phyloP scores from a whole-genome alignment of 2,888 invertebrate species.

The Apamea epomidion region DNA sequence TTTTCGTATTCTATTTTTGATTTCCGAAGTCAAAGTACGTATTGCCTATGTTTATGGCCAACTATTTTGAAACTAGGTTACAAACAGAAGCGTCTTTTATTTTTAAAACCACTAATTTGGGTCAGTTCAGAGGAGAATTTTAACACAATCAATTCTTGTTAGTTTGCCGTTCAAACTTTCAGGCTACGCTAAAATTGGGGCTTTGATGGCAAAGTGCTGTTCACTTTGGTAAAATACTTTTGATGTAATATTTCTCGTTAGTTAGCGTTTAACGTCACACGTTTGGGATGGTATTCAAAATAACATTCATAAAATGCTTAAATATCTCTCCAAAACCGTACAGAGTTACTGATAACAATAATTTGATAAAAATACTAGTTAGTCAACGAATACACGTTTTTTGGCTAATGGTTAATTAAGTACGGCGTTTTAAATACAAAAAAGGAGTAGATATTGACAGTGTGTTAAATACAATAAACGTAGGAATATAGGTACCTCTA shows the following conservation, averaged over 20 bases:
- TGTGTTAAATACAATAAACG: neutral
- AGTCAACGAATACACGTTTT: conserved; percentile 2
- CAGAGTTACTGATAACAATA: conserved; percentile 30
- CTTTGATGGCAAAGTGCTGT: neutral
- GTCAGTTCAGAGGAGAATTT: conserved; percentile 49
- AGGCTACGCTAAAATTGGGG: conserved; percentile 1
- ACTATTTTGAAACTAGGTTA: conserved; percentile 60
- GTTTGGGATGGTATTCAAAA: neutral
- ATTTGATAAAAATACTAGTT: conserved; percentile 33
- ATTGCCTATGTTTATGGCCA: conserved; percentile 47
- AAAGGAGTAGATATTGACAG: neutral
- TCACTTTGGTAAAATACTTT: conserved; percentile 6
- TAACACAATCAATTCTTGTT: conserved; percentile 46
- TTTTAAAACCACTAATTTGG: conserved; percentile 57
- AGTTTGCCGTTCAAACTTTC: conserved; percentile 29
- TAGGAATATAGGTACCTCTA: neutral
- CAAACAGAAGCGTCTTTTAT: conserved; percentile 57
- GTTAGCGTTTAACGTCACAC: neutral
- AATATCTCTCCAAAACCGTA: neutral
- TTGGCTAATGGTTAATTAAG: neutral
- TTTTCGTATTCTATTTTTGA: conserved; percentile 13
- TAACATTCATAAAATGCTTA: neutral
- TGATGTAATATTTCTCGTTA: neutral
- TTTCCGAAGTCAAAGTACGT: conserved; percentile 21
- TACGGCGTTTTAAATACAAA: neutral